A percentile compares a stretch with the other conserved stretches of the same genome.
Evolutionary conservation across 2,113 vertebrate genomes (phyloP).

Genomic region (Symphodus melops): DNA sequence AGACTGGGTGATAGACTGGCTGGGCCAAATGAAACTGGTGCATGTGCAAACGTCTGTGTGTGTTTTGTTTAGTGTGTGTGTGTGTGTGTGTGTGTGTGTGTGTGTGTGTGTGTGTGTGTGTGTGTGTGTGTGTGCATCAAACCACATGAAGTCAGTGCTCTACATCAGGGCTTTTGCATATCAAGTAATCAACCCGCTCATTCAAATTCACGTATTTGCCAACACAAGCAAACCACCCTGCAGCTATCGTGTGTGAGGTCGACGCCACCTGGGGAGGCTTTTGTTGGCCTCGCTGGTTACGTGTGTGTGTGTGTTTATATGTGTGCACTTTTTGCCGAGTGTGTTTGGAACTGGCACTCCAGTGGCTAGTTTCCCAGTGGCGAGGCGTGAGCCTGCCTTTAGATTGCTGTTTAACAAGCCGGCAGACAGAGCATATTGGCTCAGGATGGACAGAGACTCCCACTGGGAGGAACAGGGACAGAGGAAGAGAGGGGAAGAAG

Average conservation of each 20-base stretch:
- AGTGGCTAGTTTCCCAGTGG: conserved; percentile 75
- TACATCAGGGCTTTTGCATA: conserved; percentile 31
- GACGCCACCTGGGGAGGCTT: conserved; percentile 29
- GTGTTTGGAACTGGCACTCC: conserved; percentile 69
- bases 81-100: too few relatives aligned
- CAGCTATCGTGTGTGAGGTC: conserved; percentile 1
- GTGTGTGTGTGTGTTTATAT: conserved; percentile 7
- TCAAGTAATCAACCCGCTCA: conserved; percentile 28
- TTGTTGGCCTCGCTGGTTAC: conserved; percentile 23
- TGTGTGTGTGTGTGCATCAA: neutral
- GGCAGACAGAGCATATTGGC: conserved; percentile 79
- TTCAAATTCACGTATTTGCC: conserved; percentile 48
- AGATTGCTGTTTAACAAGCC: conserved; percentile 83
- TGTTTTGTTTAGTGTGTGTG: too few relatives aligned
- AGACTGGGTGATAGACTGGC: conserved; percentile 22
- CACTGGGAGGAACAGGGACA: conserved; percentile 52
- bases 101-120: too few relatives aligned
- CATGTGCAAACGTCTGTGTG: neutral
- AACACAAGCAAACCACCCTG: conserved; percentile 31
- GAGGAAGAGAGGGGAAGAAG: conserved; percentile 20
- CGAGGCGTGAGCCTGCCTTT: conserved; percentile 81
- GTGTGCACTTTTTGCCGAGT: conserved; percentile 30
- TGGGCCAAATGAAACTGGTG: conserved; percentile 9
- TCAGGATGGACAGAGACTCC: conserved; percentile 71
- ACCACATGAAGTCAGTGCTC: conserved; percentile 25